Base-by-base conservation (phyloP, 2,113 vertebrate genomes). In the Perca flavescens region DNA sequence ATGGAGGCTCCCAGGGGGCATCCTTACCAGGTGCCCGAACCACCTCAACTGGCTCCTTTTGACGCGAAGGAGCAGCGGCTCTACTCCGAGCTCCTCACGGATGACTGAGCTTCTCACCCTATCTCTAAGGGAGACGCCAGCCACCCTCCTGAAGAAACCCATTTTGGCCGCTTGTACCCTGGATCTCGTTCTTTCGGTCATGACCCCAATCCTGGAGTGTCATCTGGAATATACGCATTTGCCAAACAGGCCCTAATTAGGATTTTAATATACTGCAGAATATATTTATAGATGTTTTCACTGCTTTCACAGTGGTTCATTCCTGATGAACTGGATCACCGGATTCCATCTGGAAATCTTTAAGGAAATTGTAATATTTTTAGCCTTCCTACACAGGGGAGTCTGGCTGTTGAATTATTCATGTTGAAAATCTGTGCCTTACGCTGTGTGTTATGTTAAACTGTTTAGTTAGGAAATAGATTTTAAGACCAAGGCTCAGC, bases 341-440 rank as follows among this genome's bases (percentile, higher is more conserved):
- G 50, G 46, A 84, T 88, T 85, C 81, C 85, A 85, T 91, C 89
- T 88, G 90, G 85, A 90, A 89, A 69, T 85, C 66, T 77, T 92
- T 87, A 40, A 72, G 85, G 72, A 86, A 89, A 68, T 25, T 68
- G 58, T 43, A 82, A 87, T 90, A 91, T 88, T 87, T 90, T 90
- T 87, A 86, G 81, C 81, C 60, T 19, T 46, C 74, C 25, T 62
- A 63, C 87, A 79, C 74, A 62, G 50, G 85, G 85, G 84, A 89
- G 86, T 60, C 34, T 60, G 61, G 62, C 73, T 78, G 4, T 65
- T 91, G 85, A 88, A 93, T 92, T 77, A 90, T 91, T 90, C 84
- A 91, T 89, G 84, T 28, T 16, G 0, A 81, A 90, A 90, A 83
- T 73, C 25, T 34, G 77, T 64, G 84, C 79, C 73, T 88, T 74